Percentiles rank a stretch among this genome's conserved stretches.
Evolutionary conservation across 2,888 invertebrate species (phyloP).

Genomic region (Acrobasis repandana): DNA sequence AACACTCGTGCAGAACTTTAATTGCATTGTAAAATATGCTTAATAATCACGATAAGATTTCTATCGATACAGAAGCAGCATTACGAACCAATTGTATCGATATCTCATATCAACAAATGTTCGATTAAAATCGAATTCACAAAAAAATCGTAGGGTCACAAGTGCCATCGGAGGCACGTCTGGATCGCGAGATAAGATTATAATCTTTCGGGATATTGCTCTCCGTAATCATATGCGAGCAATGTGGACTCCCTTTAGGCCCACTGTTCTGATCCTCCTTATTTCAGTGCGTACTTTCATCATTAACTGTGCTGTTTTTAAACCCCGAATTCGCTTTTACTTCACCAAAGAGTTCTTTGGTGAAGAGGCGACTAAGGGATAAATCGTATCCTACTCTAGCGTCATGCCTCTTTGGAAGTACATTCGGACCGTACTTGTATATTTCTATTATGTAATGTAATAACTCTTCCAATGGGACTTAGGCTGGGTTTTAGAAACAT

Average conservation of each 20-base stretch:
- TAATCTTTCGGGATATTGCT: constrained; percentile 81
- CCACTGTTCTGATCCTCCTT: background rate
- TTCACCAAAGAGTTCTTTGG: too few relatives aligned
- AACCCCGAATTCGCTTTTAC: too few relatives aligned
- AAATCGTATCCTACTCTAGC: too few relatives aligned
- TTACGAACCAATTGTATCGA: constrained; percentile 13
- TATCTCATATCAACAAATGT: constrained; percentile 23
- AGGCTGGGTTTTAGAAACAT: too few relatives aligned
- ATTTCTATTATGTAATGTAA: too few relatives aligned
- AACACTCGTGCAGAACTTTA: too few relatives aligned
- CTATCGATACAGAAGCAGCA: constrained; percentile 15
- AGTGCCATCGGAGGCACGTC: constrained; percentile 67
- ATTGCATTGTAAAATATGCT: too few relatives aligned
- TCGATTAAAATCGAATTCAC: constrained; percentile 20
- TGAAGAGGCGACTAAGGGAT: too few relatives aligned
- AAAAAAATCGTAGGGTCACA: constrained; percentile 55
- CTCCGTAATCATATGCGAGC: constrained; percentile 80
- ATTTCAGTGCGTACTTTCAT: background rate
- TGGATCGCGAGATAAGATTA: constrained; percentile 76
- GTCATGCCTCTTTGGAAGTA: too few relatives aligned
- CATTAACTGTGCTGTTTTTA: too few relatives aligned
- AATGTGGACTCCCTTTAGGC: constrained; percentile 38
- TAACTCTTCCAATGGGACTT: too few relatives aligned
- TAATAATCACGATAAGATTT: constrained; percentile 4
- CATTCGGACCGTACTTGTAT: too few relatives aligned